A percentile compares a stretch with the other conserved stretches of the same genome.
phyloP scores from a whole-genome alignment of 2,797 vertebrate species.

The Pangasius sanitwongsei region DNA sequence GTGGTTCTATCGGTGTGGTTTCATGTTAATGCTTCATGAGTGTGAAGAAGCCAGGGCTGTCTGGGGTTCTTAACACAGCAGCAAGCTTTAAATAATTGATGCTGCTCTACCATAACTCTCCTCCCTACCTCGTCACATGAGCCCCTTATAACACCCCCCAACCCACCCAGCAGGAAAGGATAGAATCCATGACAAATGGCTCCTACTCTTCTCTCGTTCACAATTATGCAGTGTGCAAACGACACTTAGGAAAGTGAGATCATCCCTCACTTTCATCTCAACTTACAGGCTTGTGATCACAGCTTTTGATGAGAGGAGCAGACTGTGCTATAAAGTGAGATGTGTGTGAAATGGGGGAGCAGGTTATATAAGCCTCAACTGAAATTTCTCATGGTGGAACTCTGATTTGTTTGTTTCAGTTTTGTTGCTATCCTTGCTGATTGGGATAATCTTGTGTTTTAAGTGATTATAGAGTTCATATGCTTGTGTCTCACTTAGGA shows the following conservation, averaged over 20 bases:
- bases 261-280: conserved; percentile 55
- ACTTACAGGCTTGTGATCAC: conserved; percentile 55
- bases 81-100: conserved; percentile 72
- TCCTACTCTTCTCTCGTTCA: neutral
- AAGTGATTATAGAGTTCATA: neutral
- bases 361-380: neutral
- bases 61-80: conserved; percentile 62
- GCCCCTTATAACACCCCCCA: conserved; percentile 30
- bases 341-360: neutral
- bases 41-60: conserved; percentile 42
- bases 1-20: neutral
- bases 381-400: neutral
- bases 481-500: neutral
- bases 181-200: conserved; percentile 59
- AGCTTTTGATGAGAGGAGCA: conserved; percentile 24
- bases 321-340: conserved; percentile 7
- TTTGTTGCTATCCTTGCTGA: neutral
- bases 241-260: conserved; percentile 30
- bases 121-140: conserved; percentile 64
- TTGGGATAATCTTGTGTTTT: neutral
- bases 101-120: conserved; percentile 64
- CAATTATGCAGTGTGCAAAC: conserved; percentile 18
- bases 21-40: conserved; percentile 21
- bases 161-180: conserved; percentile 33
- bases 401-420: neutral